Conservation (phyloP, 2,113 vertebrate genomes). For the Clarias gariepinus region DNA sequence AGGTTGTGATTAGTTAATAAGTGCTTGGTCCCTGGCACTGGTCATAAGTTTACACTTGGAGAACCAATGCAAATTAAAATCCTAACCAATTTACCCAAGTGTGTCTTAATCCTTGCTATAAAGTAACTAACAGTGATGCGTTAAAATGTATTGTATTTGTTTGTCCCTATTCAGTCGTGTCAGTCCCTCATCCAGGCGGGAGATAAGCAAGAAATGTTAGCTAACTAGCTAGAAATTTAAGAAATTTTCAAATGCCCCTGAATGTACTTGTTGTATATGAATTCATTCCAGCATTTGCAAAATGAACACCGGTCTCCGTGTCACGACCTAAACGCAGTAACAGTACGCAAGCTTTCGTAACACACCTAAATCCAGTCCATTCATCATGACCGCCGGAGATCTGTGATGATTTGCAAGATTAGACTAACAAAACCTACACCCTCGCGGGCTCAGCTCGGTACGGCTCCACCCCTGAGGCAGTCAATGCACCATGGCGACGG, state of each 20-base stretch:
- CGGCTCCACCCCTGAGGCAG: background rate
- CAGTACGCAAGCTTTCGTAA: background rate
- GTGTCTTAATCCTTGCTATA: too few relatives aligned
- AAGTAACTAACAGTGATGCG: background rate
- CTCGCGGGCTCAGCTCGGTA: background rate
- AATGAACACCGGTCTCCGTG: background rate
- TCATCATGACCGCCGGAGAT: constrained; percentile 3
- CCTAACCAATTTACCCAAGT: background rate
- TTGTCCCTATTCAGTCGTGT: background rate
- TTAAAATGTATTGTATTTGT: background rate
- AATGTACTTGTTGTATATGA: background rate
- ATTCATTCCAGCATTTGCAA: background rate
- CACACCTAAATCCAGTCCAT: background rate
- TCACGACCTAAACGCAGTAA: background rate
- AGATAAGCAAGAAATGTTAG: background rate
- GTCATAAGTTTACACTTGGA: too few relatives aligned
- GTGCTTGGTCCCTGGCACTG: too few relatives aligned
- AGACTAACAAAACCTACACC: constrained; percentile 39
- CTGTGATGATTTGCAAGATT: constrained; percentile 42
- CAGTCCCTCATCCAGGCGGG: background rate
- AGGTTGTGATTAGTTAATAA: too few relatives aligned
- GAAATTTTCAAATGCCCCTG: background rate
- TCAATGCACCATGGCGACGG: background rate
- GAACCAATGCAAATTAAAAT: too few relatives aligned
- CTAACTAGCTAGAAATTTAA: background rate